Conservation (phyloP, 2,113 vertebrate genomes). For the Festucalex cinctus region DNA sequence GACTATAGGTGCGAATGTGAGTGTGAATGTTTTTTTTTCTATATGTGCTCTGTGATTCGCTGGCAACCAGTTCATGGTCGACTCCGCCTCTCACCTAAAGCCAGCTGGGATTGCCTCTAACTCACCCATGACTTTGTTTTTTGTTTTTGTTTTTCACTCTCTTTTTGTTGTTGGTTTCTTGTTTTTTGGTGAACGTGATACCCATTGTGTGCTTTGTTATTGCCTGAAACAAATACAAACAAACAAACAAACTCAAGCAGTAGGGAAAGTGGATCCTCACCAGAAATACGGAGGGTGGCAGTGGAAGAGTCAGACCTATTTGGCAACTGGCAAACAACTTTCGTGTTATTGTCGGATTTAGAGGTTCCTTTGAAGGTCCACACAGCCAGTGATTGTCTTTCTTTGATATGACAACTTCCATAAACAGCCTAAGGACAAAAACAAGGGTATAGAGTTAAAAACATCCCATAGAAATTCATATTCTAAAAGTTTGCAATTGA, state of each 20-base stretch:
- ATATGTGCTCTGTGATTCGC: too few relatives aligned
- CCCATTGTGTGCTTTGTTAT: too few relatives aligned
- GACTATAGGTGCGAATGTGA: too few relatives aligned
- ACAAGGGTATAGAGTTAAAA: not conserved
- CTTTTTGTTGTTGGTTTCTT: too few relatives aligned
- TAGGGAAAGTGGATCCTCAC: slow-evolving; percentile 20
- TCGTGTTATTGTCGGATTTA: slow-evolving; percentile 44
- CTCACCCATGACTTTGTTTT: not conserved
- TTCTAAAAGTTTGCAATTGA: not conserved
- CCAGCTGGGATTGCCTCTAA: not conserved
- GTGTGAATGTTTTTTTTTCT: not conserved
- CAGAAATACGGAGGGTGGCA: slow-evolving; percentile 42
- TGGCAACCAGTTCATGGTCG: too few relatives aligned
- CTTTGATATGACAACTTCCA: slow-evolving; percentile 46
- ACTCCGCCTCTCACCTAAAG: too few relatives aligned
- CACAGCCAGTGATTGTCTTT: slow-evolving; percentile 28
- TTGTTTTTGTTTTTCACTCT: too few relatives aligned
- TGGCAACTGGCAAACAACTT: slow-evolving; percentile 45
- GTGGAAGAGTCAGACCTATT: not conserved
- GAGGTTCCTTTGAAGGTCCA: slow-evolving; percentile 62
- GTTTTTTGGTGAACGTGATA: too few relatives aligned
- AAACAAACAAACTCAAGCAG: too few relatives aligned
- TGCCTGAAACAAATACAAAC: too few relatives aligned
- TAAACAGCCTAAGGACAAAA: slow-evolving; percentile 46
- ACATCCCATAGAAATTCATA: not conserved